Evolutionary conservation across 2,113 vertebrate species (phyloP).

Genomic region (Chaetorhynchus papuensis): DNA sequence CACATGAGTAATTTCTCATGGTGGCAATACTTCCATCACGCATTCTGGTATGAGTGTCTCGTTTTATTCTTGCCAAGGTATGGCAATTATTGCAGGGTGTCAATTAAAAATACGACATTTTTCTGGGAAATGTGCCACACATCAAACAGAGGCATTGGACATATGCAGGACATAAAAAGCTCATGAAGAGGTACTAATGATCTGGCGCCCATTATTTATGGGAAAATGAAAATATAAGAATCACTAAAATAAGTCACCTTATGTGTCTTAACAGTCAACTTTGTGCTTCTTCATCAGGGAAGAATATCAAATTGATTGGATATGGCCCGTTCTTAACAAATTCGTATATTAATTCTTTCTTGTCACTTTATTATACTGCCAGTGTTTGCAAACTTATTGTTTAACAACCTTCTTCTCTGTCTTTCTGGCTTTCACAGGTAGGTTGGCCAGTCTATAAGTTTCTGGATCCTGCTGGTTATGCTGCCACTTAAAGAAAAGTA

Average conservation of each 20-base stretch:
- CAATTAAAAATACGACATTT: not conserved
- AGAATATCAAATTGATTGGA: not conserved
- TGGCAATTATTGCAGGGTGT: not conserved
- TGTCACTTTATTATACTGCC: not conserved
- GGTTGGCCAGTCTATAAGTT: not conserved
- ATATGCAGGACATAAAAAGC: not conserved
- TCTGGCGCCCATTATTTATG: not conserved
- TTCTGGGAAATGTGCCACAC: not conserved
- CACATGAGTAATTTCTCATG: not conserved
- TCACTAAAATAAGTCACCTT: not conserved
- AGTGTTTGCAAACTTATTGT: not conserved
- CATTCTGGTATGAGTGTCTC: not conserved
- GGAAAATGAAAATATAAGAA: not conserved
- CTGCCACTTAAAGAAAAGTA: not conserved
- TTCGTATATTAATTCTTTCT: not conserved
- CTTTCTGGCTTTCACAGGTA: not conserved
- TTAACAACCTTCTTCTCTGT: not conserved
- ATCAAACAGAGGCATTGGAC: not conserved
- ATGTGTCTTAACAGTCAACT: not conserved
- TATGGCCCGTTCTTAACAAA: not conserved
- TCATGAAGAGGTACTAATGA: not conserved
- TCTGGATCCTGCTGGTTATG: not conserved
- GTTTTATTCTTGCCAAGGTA: not conserved
- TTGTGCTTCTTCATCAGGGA: not conserved
- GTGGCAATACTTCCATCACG: not conserved